These are phyloP conservation scores for Chelidonichthys spinosus DNA, from an alignment of 2,797 vertebrate genomes.

Conservation along the genomic window DNA sequence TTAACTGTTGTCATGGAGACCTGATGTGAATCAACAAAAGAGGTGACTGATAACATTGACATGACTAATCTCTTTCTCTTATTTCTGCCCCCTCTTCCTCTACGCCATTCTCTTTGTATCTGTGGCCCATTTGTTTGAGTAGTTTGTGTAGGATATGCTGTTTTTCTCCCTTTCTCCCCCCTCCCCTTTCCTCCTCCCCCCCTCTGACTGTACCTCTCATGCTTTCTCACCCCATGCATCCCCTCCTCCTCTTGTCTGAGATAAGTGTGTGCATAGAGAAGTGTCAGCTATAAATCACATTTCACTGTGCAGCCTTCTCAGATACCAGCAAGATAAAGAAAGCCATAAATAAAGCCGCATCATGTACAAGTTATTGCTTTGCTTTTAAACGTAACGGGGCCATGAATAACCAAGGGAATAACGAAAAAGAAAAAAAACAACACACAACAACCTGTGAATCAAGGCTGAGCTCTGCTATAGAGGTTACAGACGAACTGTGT, in stretches of 20 bases:
- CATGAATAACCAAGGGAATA: conserved; percentile 66
- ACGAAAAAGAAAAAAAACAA: conserved; percentile 8
- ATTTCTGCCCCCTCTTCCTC: conserved; percentile 75
- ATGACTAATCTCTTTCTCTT: conserved; percentile 85
- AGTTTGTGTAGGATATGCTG: conserved; percentile 74
- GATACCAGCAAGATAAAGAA: conserved; percentile 85
- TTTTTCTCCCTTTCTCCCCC: conserved; percentile 37
- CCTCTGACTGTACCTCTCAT: conserved; percentile 72
- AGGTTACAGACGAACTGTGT: conserved; percentile 44
- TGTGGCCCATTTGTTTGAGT: conserved; percentile 80
- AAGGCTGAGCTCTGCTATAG: conserved; percentile 46
- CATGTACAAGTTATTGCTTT: conserved; percentile 72
- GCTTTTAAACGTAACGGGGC: conserved; percentile 71
- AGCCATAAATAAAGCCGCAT: conserved; percentile 71
- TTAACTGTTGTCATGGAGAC: conserved; percentile 80
- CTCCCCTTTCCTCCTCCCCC: conserved; percentile 23
- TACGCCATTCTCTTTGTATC: conserved; percentile 74
- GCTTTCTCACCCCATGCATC: conserved; percentile 79
- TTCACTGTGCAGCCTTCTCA: conserved; percentile 83
- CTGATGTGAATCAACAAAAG: conserved; percentile 86
- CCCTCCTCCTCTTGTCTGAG: conserved; percentile 77
- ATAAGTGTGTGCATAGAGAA: conserved; percentile 82
- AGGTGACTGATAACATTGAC: conserved; percentile 89
- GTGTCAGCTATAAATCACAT: conserved; percentile 82
- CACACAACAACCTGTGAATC: conserved; percentile 32